Percentiles rank a stretch among this genome's conserved stretches.
These are phyloP conservation scores for Halichoerus grypus DNA, from an alignment of 2,113 vertebrate species.

Conservation along the genomic window DNA sequence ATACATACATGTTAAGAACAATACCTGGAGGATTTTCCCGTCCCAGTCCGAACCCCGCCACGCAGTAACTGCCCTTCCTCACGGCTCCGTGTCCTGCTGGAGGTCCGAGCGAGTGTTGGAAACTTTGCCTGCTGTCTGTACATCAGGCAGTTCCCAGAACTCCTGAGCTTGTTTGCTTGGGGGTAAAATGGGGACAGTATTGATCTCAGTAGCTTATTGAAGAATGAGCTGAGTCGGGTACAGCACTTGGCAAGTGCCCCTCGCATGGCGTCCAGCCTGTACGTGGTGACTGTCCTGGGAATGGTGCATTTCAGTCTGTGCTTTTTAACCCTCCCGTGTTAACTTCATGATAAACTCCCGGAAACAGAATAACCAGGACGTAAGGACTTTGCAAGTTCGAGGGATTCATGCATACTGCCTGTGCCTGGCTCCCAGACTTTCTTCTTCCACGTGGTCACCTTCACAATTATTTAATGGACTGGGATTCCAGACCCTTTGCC, in stretches of 20 bases:
- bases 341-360: not conserved
- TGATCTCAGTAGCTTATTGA: not conserved
- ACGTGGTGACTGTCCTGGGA: not conserved
- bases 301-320: not conserved
- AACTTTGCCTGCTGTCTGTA: not conserved
- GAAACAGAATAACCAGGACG: not conserved
- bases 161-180: not conserved
- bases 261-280: rapidly evolving
- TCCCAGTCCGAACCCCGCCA: not conserved
- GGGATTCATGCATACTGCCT: not conserved
- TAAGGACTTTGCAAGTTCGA: not conserved
- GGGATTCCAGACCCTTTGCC: not conserved
- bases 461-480: not conserved
- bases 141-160: not conserved
- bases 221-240: not conserved
- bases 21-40: not conserved
- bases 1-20: not conserved
- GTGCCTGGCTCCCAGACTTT: not conserved
- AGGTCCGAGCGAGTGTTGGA: not conserved
- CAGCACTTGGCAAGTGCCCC: not conserved
- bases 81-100: not conserved
- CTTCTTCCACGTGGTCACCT: not conserved
- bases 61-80: not conserved
- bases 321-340: not conserved
- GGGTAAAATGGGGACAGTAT: not conserved